Conservation (phyloP, 2,888 invertebrate genomes). For the Hydriomena furcata region DNA sequence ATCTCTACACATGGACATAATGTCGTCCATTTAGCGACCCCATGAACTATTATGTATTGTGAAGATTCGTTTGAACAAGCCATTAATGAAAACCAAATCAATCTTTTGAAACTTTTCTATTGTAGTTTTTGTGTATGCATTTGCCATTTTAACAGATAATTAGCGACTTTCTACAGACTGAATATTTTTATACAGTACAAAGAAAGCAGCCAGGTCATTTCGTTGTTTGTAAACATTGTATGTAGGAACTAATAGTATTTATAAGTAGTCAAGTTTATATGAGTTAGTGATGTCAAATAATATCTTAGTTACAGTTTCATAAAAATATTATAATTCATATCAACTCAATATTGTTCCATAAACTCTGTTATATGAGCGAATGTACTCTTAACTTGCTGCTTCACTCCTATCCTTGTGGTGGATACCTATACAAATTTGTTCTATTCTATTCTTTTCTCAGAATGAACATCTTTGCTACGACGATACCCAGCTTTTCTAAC, state of each 20-base stretch:
- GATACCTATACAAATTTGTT: too few species aligned
- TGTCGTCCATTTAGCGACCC: slow-evolving; percentile 70
- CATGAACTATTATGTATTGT: slow-evolving; percentile 59
- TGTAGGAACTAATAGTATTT: too few species aligned
- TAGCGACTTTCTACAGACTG: slow-evolving; percentile 72
- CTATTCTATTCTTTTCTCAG: background rate
- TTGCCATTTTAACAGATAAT: slow-evolving; percentile 49
- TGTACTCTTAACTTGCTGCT: too few species aligned
- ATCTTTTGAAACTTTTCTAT: slow-evolving; percentile 53
- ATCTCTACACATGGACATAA: slow-evolving; percentile 61
- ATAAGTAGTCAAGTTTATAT: too few species aligned
- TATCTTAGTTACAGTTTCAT: too few species aligned
- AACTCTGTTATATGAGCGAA: too few species aligned
- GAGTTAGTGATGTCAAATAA: too few species aligned
- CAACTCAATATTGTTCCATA: too few species aligned
- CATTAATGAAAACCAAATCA: slow-evolving; percentile 68
- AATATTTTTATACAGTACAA: slow-evolving; percentile 39
- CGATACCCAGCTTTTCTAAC: background rate
- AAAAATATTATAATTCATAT: too few species aligned
- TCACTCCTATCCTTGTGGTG: too few species aligned
- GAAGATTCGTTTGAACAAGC: slow-evolving; percentile 55
- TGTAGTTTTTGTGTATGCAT: slow-evolving; percentile 49
- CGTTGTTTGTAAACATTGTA: background rate
- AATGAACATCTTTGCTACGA: background rate
- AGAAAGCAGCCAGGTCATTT: slow-evolving; percentile 1